These are phyloP conservation scores for Lucinisca nassula DNA, from an alignment of 2,888 invertebrate genomes.

Conservation along the genomic window DNA sequence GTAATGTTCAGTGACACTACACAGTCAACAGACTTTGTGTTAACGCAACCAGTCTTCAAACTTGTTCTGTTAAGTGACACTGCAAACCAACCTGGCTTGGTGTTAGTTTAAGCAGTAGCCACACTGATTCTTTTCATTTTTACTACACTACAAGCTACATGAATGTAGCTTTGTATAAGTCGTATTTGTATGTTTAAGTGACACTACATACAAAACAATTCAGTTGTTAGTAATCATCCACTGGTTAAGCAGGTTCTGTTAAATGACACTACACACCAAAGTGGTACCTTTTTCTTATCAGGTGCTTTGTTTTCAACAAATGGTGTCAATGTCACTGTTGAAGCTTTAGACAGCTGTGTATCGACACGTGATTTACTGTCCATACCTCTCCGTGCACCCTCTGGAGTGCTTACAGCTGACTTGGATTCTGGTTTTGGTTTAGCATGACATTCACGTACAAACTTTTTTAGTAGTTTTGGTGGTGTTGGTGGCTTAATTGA, in stretches of 20 bases:
- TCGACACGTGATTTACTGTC: neutral
- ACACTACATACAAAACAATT: neutral
- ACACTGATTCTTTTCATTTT: neutral
- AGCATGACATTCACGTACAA: neutral
- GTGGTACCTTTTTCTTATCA: neutral
- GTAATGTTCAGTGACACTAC: no score
- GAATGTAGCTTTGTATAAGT: no score
- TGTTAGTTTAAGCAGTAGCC: neutral
- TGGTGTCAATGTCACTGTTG: neutral
- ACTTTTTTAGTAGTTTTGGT: slow-evolving; percentile 15
- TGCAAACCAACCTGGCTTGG: neutral
- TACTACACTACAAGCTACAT: neutral
- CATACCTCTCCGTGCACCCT: neutral
- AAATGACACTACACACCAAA: neutral
- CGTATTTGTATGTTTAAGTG: neutral
- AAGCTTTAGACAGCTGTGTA: neutral
- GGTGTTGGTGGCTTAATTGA: slow-evolving; percentile 44
- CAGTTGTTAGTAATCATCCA: neutral
- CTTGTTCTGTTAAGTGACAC: no score
- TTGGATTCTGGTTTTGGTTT: neutral
- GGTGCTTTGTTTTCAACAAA: neutral
- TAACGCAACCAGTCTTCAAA: no score
- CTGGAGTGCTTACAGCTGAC: neutral
- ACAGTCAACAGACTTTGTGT: no score
- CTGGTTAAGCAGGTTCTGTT: neutral